A percentile compares a stretch with the other conserved stretches of the same genome.
Evolutionary conservation across 2,888 invertebrate species (phyloP).

Genomic region (Chaitophorus viminalis): DNA sequence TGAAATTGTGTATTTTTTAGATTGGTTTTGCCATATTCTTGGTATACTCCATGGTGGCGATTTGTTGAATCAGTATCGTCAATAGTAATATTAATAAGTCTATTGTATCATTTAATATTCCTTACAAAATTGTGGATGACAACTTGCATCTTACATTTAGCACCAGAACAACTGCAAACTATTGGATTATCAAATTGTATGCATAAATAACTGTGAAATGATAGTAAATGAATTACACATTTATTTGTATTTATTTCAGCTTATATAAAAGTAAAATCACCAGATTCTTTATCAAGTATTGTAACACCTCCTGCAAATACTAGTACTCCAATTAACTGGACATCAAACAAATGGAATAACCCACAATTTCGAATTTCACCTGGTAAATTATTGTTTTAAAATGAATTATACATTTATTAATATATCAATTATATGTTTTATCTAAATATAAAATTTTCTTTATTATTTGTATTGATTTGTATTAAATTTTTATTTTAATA

Average conservation of each 20-base stretch:
- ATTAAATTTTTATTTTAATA: too few relatives aligned
- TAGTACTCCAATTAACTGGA: conserved; percentile 57
- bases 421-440: background rate
- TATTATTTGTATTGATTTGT: too few relatives aligned
- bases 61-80: conserved; percentile 45
- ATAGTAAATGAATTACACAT: background rate
- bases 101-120: conserved; percentile 43
- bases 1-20: background rate
- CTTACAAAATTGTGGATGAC: conserved; percentile 57
- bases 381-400: conserved; percentile 5
- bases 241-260: conserved; percentile 36
- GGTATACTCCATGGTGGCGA: conserved; percentile 58
- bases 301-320: conserved; percentile 45
- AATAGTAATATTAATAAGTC: conserved; percentile 16
- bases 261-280: conserved; percentile 52
- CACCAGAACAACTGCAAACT: conserved; percentile 53
- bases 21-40: conserved; percentile 52
- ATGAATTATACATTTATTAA: background rate
- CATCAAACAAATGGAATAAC: conserved; percentile 34
- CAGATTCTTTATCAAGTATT: conserved; percentile 35
- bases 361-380: conserved; percentile 47
- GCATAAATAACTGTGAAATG: background rate
- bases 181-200: conserved; percentile 57
- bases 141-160: conserved; percentile 21
- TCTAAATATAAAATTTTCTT: background rate